Evolutionary conservation across 92 coral and sea anemone genomes (phyloP).

Genomic region (Metridium senile): DNA sequence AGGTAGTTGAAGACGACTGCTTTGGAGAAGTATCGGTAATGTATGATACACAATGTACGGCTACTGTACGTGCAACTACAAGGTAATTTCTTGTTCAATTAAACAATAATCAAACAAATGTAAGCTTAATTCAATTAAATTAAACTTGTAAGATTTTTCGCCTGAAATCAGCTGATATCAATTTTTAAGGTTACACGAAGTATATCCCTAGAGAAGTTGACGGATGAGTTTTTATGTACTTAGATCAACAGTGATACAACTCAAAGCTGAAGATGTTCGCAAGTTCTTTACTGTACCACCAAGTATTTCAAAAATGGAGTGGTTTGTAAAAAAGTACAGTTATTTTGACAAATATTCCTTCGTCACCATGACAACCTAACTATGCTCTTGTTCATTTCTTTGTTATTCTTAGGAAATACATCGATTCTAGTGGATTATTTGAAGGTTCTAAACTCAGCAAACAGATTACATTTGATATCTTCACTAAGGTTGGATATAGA

Average conservation of each 20-base stretch:
- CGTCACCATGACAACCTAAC: slow-evolving; percentile 10
- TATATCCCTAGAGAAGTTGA: too few species aligned
- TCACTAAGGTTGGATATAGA: slow-evolving; percentile 33
- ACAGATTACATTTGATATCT: slow-evolving; percentile 38
- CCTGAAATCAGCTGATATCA: too few species aligned
- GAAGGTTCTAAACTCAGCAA: slow-evolving; percentile 37
- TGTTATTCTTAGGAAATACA: slow-evolving; percentile 44
- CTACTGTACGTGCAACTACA: slow-evolving; percentile 55
- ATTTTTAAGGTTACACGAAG: too few species aligned
- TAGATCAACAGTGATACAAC: slow-evolving; percentile 43
- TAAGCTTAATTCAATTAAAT: too few species aligned
- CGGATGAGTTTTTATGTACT: too few species aligned
- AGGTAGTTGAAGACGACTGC: slow-evolving; percentile 61
- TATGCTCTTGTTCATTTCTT: background rate
- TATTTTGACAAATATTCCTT: background rate
- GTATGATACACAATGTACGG: slow-evolving; percentile 70
- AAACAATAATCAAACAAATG: too few species aligned
- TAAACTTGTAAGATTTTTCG: too few species aligned
- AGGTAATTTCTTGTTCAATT: too few species aligned
- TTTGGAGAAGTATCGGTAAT: slow-evolving; percentile 85
- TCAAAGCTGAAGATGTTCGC: slow-evolving; percentile 47
- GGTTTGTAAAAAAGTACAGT: slow-evolving; percentile 55
- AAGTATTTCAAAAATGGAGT: slow-evolving; percentile 42
- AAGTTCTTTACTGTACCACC: slow-evolving; percentile 46
- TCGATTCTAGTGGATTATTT: slow-evolving; percentile 64